Evolutionary conservation across 2,888 invertebrate genomes (phyloP), one percentile per base, ranked within the genome.

Genomic region (Deilephila porcellus): DNA sequence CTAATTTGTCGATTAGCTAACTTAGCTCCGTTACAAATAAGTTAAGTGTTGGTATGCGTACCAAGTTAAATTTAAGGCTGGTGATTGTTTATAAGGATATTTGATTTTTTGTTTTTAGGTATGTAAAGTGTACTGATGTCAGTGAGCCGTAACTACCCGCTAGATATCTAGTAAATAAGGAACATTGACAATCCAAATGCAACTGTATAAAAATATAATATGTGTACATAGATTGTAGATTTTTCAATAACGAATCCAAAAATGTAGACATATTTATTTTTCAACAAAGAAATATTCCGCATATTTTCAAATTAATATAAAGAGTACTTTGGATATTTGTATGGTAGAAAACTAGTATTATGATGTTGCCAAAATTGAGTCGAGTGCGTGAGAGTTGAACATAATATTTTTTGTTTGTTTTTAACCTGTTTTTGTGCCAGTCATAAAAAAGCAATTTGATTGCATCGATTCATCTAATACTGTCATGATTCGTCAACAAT

Each of bases 321-420:
- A 80, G 75, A 74, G 64, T 75, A 74, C 75, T 86, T 87, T 88
- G 82, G 82, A 83, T 83, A 78, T 77, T 76, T 85, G 74, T 87
- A 85, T 76, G 76, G 76, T 82, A 84, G 74, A 59, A 78, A 80
- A 79, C 80, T 81, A 83, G 78, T 81, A 81, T 82, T 80, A 81
- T 25, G 81, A 81, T 82, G 86, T 87, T 88, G 88, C 88, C 88
- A 90, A 90, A 88, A 83, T 81, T 77, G 53, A 74, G 60, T 83
- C 76, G 72, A 79, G 81, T 29, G 73, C 75, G 73, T 81, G 77
- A 63, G 79, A 78, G 76, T 78, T 78, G 76, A 52, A 67, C 67
- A 67, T 52, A 20, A 45, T 4, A 14, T n/a, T 64, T 64, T 32
- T 32, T 17, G 1, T 34, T 32, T 34, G 6, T 1, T 34, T 17